Base-by-base conservation (phyloP, 2,888 invertebrate species). In the Eilema caniola region DNA sequence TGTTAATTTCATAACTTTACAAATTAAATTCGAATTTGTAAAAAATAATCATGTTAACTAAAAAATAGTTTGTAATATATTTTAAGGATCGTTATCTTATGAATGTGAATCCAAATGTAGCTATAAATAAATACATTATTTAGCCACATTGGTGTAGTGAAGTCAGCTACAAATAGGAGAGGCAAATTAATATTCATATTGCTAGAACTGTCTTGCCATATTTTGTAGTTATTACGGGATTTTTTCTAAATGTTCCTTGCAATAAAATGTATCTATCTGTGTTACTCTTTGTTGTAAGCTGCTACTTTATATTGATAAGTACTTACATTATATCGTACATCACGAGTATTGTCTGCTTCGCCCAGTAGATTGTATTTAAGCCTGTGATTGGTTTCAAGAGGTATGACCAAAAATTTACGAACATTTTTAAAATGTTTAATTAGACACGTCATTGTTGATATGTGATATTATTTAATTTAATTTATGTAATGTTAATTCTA, bases 401-500 rank as follows among this genome's bases (percentile, higher is more conserved):
- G 79, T 72, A 69, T 78, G 67, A 75, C 76, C 77, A 80, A 79
- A 76, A 78, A 66, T 14, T 62, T 62, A 71, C 64, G 66, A 74
- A 76, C 83, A 76, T 83, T 79, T 83, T 72, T 37, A 66, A 73
- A 79, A 83, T 80, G 81, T 76, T 73, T 73, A 56, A 37, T 83
- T 85, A 80, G 82, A 83, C 85, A 87, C 91, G 89, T 92, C 90
- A 90, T 47, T 93, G 91, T 85, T 92, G 91, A 93, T 92, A 93
- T 94, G 94, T 95, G 94, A 95, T 95, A 95, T 93, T 93, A 93
- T 81, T 88, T 89, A 92, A 89, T 84, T 92, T 90, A 86, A 87
- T 85, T n/a, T 89, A 86, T 82, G 67, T 81, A 80, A 73, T 80
- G 25, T 70, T 78, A 77, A 74, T 67, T 66, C 69, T 81, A 81